A percentile compares a stretch with the other conserved stretches of the same genome.
Evolutionary conservation across 1,140 invertebrate species (phyloP).

Genomic region (Trigoniulus corallinus): DNA sequence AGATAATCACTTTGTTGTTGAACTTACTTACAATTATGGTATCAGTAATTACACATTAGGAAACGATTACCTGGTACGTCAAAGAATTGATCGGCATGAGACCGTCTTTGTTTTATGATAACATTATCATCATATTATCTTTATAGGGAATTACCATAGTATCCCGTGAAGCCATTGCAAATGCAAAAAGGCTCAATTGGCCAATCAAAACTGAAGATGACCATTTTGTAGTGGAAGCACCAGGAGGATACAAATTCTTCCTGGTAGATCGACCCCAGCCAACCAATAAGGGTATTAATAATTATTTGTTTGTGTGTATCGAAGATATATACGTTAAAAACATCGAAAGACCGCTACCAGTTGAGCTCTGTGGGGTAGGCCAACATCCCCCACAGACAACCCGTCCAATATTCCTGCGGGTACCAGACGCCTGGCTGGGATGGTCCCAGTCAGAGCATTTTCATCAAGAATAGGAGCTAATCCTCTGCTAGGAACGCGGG

Average conservation of each 20-base stretch:
- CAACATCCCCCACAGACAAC: too few relatives aligned
- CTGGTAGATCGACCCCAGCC: constrained; percentile 52
- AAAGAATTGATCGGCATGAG: too few relatives aligned
- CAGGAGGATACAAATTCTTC: constrained; percentile 79
- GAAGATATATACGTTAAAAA: too few relatives aligned
- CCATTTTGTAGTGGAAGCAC: constrained; percentile 56
- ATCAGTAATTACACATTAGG: constrained; percentile 64
- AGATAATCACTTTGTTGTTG: constrained; percentile 86
- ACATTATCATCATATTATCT: not conserved
- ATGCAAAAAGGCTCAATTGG: constrained; percentile 48
- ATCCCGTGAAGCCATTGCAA: constrained; percentile 53
- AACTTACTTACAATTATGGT: constrained; percentile 96
- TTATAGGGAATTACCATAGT: constrained; percentile 51
- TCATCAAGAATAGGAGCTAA: too few relatives aligned
- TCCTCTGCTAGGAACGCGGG: too few relatives aligned
- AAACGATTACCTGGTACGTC: constrained; percentile 72
- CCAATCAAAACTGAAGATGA: constrained; percentile 43
- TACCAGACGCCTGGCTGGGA: too few relatives aligned
- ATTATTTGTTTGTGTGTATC: too few relatives aligned
- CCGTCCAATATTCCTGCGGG: too few relatives aligned
- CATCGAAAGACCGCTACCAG: too few relatives aligned
- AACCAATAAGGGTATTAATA: constrained; percentile 37
- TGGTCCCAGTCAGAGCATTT: too few relatives aligned
- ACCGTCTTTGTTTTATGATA: too few relatives aligned
- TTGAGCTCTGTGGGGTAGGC: too few relatives aligned